A percentile compares a stretch with the other conserved stretches of the same genome.
phyloP scores from a whole-genome alignment of 2,113 vertebrate species.

The Apodemus speciosus region DNA sequence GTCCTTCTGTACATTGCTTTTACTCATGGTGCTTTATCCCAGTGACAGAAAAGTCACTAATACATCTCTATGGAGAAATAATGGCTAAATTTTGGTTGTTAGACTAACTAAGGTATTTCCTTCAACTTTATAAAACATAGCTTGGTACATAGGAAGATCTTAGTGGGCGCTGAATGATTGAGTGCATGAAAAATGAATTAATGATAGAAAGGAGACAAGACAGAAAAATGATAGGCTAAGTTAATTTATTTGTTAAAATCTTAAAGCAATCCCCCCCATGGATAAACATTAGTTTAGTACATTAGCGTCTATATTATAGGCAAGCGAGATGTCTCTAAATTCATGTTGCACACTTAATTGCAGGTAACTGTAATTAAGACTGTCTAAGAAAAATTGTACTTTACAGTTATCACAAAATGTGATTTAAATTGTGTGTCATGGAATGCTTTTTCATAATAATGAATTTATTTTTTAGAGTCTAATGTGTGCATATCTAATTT shows the following conservation, averaged over 20 bases:
- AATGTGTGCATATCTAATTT: slow-evolving; percentile 59
- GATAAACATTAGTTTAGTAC: slow-evolving; percentile 36
- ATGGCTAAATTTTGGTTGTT: background rate
- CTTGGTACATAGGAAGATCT: background rate
- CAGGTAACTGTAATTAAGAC: slow-evolving; percentile 48
- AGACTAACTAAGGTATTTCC: background rate
- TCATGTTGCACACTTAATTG: slow-evolving; percentile 62
- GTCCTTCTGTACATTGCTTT: background rate
- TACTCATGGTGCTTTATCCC: background rate
- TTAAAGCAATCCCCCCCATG: background rate
- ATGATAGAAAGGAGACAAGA: slow-evolving; percentile 11
- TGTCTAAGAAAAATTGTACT: slow-evolving; percentile 58
- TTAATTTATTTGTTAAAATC: slow-evolving; percentile 23
- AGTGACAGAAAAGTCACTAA: background rate
- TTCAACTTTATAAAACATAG: background rate
- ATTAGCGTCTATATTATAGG: background rate
- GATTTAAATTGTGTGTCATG: slow-evolving; percentile 67
- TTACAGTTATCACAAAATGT: slow-evolving; percentile 63
- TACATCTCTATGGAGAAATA: background rate
- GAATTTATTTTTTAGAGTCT: slow-evolving; percentile 63
- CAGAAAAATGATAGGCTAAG: background rate
- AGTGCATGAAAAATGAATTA: slow-evolving; percentile 10
- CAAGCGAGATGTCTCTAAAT: slow-evolving; percentile 29
- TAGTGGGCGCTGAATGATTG: background rate
- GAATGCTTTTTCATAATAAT: slow-evolving; percentile 52